phyloP scores from a whole-genome alignment of 2,113 vertebrate species.

The Microcebus murinus region DNA sequence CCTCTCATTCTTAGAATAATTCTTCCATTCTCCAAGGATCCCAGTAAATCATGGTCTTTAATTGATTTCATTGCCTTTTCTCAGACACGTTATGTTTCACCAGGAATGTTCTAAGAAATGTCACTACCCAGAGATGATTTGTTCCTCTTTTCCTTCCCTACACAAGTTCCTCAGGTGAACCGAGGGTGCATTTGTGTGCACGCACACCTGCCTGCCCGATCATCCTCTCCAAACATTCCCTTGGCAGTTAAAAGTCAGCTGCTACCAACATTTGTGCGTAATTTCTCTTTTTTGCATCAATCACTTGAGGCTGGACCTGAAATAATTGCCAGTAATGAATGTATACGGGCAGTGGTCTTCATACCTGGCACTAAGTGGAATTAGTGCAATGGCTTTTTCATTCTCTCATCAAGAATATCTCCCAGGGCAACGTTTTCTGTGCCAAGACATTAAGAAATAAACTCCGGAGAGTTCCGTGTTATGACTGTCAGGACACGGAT shows the following conservation, averaged over 20 bases:
- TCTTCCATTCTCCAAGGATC: not conserved
- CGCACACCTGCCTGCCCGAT: not conserved
- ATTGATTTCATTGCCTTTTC: not conserved
- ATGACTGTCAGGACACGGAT: constrained; percentile 49
- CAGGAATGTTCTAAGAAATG: not conserved
- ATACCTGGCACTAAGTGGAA: constrained; percentile 35
- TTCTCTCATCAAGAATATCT: constrained; percentile 26
- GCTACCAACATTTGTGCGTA: not conserved
- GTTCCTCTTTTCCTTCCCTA: not conserved
- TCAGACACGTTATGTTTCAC: not conserved
- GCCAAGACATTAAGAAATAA: constrained; percentile 11
- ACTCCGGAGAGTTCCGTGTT: constrained; percentile 37
- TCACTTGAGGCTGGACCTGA: constrained; percentile 36
- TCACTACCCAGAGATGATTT: not conserved
- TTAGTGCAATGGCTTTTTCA: constrained; percentile 40
- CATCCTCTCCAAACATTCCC: not conserved
- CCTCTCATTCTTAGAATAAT: not conserved
- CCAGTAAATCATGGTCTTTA: not conserved
- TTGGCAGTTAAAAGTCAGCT: not conserved
- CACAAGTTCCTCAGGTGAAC: not conserved
- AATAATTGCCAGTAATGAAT: constrained; percentile 56
- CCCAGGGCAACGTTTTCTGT: constrained; percentile 16
- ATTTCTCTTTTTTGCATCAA: constrained; percentile 44
- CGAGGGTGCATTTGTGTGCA: not conserved
- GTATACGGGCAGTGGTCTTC: not conserved